These are phyloP conservation scores for Lepeophtheirus salmonis DNA, from an alignment of 1,140 invertebrate species.

Conservation along the genomic window DNA sequence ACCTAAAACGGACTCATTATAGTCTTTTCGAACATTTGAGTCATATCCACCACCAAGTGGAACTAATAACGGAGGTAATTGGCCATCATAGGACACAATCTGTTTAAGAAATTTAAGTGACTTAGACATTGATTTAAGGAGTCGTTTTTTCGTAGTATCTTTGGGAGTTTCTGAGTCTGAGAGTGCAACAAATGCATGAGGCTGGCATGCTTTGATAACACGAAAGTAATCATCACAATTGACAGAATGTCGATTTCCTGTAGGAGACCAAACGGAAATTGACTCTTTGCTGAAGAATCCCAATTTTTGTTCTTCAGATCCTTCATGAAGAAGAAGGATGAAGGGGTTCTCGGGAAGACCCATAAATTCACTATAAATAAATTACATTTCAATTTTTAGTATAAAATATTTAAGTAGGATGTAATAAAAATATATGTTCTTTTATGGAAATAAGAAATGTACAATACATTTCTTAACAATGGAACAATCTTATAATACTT, in stretches of 20 bases:
- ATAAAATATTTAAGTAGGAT: too few relatives aligned
- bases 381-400: neutral
- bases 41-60: conserved; percentile 52
- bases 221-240: neutral
- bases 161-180: conserved; percentile 57
- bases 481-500: too few relatives aligned
- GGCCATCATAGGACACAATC: conserved; percentile 23
- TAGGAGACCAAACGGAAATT: neutral
- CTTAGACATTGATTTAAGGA: conserved; percentile 37
- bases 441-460: too few relatives aligned
- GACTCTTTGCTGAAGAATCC: neutral
- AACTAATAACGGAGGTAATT: conserved; percentile 37
- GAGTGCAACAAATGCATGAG: conserved; percentile 54
- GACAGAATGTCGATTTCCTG: neutral
- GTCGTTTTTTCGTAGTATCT: conserved; percentile 42
- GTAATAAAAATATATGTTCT: too few relatives aligned
- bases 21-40: conserved; percentile 29
- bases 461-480: too few relatives aligned
- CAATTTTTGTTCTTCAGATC: neutral
- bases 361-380: neutral
- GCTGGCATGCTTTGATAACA: conserved; percentile 44
- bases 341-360: neutral
- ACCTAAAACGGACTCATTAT: conserved; percentile 37
- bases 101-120: conserved; percentile 23
- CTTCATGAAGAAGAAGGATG: neutral